These are phyloP conservation scores for Nephrocerus scutellatus DNA, from an alignment of 2,888 invertebrate genomes.

Conservation along the genomic window DNA sequence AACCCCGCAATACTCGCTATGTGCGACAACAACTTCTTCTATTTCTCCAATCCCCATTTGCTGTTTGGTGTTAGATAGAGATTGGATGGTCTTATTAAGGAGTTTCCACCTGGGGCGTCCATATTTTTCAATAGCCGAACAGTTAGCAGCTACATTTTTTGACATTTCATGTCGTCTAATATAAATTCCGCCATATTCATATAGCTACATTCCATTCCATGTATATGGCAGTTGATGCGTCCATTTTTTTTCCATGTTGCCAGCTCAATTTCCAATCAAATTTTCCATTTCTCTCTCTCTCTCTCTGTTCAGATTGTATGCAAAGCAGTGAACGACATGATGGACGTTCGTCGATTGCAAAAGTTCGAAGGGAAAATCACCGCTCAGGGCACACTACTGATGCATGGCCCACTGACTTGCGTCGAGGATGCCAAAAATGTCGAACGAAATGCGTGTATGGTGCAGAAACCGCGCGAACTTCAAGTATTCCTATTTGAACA, in stretches of 20 bases:
- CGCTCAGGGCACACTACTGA: conserved; percentile 88
- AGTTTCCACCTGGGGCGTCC: too few species aligned
- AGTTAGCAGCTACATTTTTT: too few species aligned
- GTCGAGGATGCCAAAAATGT: conserved; percentile 55
- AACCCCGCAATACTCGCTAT: too few species aligned
- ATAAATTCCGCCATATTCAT: background rate
- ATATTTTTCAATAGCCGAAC: too few species aligned
- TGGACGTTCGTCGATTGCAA: conserved; percentile 94
- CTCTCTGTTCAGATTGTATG: conserved; percentile 58
- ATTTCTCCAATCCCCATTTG: too few species aligned
- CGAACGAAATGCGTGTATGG: conserved; percentile 35
- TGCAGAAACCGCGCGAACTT: conserved; percentile 62
- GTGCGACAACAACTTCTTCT: too few species aligned
- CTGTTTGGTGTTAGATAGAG: too few species aligned
- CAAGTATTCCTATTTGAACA: conserved; percentile 98
- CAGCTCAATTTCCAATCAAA: background rate
- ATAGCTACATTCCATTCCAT: background rate
- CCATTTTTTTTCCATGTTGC: background rate
- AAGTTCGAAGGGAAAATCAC: conserved; percentile 98
- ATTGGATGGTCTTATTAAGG: too few species aligned
- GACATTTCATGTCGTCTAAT: too few species aligned
- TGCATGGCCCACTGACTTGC: conserved; percentile 74
- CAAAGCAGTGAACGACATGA: conserved; percentile 98
- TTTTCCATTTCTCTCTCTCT: background rate
- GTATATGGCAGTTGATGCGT: background rate